Base-by-base conservation (phyloP, 2,113 vertebrate species). In the Muscicapa adusta region DNA sequence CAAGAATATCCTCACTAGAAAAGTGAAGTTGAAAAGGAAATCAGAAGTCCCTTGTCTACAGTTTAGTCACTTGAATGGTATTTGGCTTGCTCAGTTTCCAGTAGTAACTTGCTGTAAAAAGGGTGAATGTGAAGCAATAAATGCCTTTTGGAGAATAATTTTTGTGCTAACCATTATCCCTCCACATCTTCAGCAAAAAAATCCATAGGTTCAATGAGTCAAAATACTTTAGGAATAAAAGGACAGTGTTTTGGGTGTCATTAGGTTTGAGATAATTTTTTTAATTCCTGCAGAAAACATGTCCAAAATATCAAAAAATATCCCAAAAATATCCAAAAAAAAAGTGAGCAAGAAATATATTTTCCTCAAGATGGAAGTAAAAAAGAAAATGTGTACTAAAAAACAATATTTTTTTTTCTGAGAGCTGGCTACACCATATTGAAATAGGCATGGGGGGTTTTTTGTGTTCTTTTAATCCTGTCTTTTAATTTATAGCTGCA, bases 401-500 rank as follows among this genome's bases (percentile, higher is more conserved):
- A 81, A 51, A 31, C 47, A 1, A 3, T 19, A 11, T 18, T 42
- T 67, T 90, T 90, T 87, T 13, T 62, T 47, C 77, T 57, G 18
- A 28, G 45, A 73, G 16, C 22, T 88, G 20, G 14, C 28, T 81
- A 6, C 3, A 2, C 12, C 38, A 0, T 24, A 18, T 5, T 67
- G 34, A 58, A 79, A 60, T 26, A 33, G 2, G 8, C 18, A 3
- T 42, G 56, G 82, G 70, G 0, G 0, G 17, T 84, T 40, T 79
- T 45, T 36, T 15, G 11, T 10, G 4, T 28, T 36, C 40, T 81
- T 60, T 89, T 34, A 89, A 23, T 73, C 33, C 4, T 75, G 12
- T 72, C 22, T 47, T 75, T 74, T 67, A 48, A 24, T 75, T 91
- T 62, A 51, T 94, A 18, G n/a, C 47, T 74, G n/a, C n/a, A n/a